Percentiles rank a stretch among this genome's conserved stretches.
phyloP scores from a whole-genome alignment of 1,140 invertebrate species.

The Gryllus bimaculatus region DNA sequence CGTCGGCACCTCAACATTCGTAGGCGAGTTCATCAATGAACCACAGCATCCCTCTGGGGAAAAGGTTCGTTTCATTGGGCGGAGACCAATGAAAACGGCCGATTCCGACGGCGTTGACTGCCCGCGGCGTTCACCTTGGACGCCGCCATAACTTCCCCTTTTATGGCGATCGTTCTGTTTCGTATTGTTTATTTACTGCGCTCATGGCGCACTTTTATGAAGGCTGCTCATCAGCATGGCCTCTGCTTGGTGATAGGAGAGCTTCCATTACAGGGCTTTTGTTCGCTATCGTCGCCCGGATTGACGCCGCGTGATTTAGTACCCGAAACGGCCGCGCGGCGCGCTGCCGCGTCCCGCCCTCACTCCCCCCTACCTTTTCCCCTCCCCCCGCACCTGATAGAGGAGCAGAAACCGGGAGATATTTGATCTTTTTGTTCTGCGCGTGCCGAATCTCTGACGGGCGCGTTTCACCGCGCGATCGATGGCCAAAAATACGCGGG shows the following conservation, averaged over 20 bases:
- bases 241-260: not conserved
- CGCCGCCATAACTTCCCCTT: not conserved
- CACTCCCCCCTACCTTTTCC: too few relatives aligned
- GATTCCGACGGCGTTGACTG: too few relatives aligned
- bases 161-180: not conserved
- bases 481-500: not conserved
- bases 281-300: not conserved
- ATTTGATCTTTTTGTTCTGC: conserved; percentile 5
- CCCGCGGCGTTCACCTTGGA: not conserved
- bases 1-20: too few relatives aligned
- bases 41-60: too few relatives aligned
- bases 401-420: not conserved
- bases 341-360: too few relatives aligned
- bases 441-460: not conserved
- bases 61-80: too few relatives aligned
- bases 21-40: too few relatives aligned
- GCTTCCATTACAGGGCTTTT: not conserved
- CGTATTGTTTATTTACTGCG: not conserved
- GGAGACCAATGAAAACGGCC: too few relatives aligned
- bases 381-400: not conserved
- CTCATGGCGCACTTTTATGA: not conserved
- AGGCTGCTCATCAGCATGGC: not conserved
- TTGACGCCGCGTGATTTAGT: not conserved
- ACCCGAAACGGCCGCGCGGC: too few relatives aligned
- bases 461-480: not conserved